Evolutionary conservation across 1,140 invertebrate genomes (phyloP), one percentile per base, ranked within the genome.

Genomic region (Cyclargus thomasi): DNA sequence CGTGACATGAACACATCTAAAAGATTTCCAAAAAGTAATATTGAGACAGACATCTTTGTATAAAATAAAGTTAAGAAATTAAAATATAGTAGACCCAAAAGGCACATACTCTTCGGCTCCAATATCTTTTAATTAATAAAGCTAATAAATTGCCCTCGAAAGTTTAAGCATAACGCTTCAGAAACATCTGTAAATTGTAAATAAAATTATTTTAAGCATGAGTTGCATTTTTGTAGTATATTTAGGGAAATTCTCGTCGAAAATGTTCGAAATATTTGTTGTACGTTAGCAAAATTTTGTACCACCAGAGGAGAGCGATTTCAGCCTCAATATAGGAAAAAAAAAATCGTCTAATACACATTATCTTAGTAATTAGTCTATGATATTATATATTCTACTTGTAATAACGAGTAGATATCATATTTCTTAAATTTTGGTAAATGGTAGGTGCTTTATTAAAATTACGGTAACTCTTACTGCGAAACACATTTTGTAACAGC

Each of bases 81-180:
- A 29, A 29, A 29, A 3, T n/a, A 35, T 8, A 7, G 14, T 8
- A 11, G 55, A 20, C 10, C 6, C 18, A 59, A 59, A 11, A 11
- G 20, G 55, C 5, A 59, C 18, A 7, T 1, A 17, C 10, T 18
- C 20, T 57, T 17, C 21, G 10, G 18, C 10, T 59, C 55, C 18
- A 21, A 21, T 59, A 59, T 21, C 55, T 20, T 21, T 18, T 59
- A 59, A 59, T 59, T 59, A 59, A 59, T 21, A 59, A 59, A 59
- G 55, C 55, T 59, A 59, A 59, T 20, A 59, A 20, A 59, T 59
- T 59, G 55, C 17, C 55, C 18, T 18, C 55, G 29, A 29, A 29
- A 47, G 39, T 47, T 11, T 47, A 59, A 59, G 20, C 18, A 20
- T 55, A 17, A 55, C 20, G 55, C 20, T 59, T 59, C 2, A 20